These are phyloP conservation scores for Apodemia zela DNA, from an alignment of 2,888 invertebrate species.

Conservation along the genomic window DNA sequence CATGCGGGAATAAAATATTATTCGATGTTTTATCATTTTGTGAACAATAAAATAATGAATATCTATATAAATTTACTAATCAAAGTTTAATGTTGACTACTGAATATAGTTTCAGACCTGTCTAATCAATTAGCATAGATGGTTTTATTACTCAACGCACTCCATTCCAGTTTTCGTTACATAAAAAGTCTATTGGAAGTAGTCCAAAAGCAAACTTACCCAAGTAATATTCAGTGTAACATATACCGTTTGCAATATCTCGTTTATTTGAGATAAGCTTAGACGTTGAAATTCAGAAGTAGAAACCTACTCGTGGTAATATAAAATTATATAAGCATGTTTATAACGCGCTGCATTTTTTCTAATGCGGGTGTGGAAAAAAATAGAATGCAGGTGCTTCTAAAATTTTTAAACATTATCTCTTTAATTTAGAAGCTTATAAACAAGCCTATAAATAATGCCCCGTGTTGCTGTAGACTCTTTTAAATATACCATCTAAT, in stretches of 20 bases:
- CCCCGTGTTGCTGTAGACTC: too few relatives aligned
- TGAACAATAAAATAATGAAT: too few relatives aligned
- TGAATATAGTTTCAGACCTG: conserved; percentile 7
- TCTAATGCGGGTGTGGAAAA: too few relatives aligned
- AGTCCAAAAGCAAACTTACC: conserved; percentile 31
- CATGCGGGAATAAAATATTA: too few relatives aligned
- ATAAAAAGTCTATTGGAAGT: conserved; percentile 34
- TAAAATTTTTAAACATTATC: neutral
- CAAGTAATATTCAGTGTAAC: conserved; percentile 31
- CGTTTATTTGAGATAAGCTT: conserved; percentile 25
- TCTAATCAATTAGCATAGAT: conserved; percentile 30
- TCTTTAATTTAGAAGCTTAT: neutral
- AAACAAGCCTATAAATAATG: too few relatives aligned
- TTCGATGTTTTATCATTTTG: too few relatives aligned
- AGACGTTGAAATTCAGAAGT: conserved; percentile 21
- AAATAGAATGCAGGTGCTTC: too few relatives aligned
- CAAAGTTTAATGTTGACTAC: neutral
- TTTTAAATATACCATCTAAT: too few relatives aligned
- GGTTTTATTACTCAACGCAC: conserved; percentile 32
- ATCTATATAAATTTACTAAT: too few relatives aligned
- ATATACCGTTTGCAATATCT: conserved; percentile 24
- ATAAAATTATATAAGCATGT: conserved; percentile 10
- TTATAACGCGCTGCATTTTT: too few relatives aligned
- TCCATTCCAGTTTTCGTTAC: conserved; percentile 31
- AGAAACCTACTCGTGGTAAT: conserved; percentile 17